Conservation (phyloP, 2,797 vertebrate species). For the Artibeus lituratus region DNA sequence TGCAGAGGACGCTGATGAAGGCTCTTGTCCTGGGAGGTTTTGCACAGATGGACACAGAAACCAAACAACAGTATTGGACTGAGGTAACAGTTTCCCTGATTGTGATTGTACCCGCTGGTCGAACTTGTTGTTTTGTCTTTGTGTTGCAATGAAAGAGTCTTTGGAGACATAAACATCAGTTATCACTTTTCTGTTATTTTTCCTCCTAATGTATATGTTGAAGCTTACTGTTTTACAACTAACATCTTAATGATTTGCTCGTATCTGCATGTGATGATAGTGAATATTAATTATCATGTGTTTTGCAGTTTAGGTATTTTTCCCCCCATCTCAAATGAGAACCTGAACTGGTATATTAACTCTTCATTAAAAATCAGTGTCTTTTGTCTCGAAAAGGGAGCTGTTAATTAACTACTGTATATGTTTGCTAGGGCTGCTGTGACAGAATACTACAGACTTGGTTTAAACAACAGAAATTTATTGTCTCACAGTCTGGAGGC, state of each 20-base stretch:
- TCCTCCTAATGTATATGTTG: neutral
- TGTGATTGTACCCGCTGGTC: neutral
- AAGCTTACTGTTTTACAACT: neutral
- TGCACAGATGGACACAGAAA: constrained; percentile 97
- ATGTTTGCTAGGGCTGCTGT: neutral
- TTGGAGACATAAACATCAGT: neutral
- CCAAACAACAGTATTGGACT: constrained; percentile 98
- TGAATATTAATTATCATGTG: neutral
- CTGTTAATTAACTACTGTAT: neutral
- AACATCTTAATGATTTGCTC: neutral
- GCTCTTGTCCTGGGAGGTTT: constrained; percentile 97
- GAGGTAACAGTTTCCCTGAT: constrained; percentile 85
- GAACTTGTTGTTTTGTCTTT: neutral
- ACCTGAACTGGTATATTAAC: neutral
- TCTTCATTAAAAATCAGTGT: neutral
- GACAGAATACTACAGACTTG: neutral
- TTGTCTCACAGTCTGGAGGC: neutral
- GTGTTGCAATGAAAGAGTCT: neutral
- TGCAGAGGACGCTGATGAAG: constrained; percentile 97
- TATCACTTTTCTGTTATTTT: neutral
- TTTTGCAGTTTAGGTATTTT: neutral
- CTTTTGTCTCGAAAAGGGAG: neutral
- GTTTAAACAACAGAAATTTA: neutral
- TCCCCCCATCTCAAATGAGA: neutral
- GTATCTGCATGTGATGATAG: neutral